A percentile compares a stretch with the other conserved stretches of the same genome.
These are phyloP conservation scores for Tipula lateralis DNA, from an alignment of 2,888 invertebrate genomes.

Conservation along the genomic window DNA sequence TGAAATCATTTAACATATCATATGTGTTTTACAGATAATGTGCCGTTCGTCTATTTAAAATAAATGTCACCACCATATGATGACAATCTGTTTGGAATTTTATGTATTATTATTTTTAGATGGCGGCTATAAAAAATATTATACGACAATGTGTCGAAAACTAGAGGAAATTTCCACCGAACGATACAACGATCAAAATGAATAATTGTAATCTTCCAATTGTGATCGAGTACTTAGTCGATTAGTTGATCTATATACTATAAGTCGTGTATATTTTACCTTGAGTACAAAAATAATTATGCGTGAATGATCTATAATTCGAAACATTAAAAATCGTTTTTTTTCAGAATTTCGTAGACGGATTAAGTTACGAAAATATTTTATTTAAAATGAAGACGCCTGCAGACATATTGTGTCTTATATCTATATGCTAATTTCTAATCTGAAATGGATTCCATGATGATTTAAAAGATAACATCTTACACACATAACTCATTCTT, in stretches of 20 bases:
- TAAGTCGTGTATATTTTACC: neutral
- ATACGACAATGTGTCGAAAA: neutral
- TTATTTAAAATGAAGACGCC: neutral
- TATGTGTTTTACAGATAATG: no score
- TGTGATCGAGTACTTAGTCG: neutral
- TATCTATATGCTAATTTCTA: neutral
- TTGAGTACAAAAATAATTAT: neutral
- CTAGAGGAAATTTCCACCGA: neutral
- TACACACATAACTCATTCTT: neutral
- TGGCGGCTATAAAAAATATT: neutral
- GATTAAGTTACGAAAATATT: neutral
- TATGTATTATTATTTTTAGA: neutral
- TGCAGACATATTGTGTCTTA: neutral
- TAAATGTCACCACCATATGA: neutral
- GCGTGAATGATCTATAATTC: neutral
- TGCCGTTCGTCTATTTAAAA: neutral
- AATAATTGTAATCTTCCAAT: neutral
- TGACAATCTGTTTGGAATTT: neutral
- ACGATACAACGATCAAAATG: neutral
- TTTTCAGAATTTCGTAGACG: neutral
- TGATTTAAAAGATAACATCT: neutral
- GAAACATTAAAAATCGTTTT: neutral
- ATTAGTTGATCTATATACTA: neutral
- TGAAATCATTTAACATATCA: no score
- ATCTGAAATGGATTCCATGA: neutral